Conservation (phyloP, 2,113 vertebrate genomes). For the Heterotilapia buettikoferi region DNA sequence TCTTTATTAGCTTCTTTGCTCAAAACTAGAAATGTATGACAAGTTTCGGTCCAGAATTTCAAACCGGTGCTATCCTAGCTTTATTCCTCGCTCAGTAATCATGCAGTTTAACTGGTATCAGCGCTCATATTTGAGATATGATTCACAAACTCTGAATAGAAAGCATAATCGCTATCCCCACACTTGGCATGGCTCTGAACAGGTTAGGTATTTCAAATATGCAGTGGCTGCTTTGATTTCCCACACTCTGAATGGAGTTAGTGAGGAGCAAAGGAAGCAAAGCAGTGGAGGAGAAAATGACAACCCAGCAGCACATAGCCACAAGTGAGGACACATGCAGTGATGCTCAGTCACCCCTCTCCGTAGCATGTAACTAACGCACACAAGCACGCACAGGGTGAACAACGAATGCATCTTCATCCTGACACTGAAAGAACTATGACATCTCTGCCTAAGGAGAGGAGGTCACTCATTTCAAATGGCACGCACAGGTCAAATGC, state of each 20-base stretch:
- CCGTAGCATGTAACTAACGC: background rate
- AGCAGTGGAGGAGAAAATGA: conserved; percentile 40
- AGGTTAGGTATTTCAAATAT: conserved; percentile 37
- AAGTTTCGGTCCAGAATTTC: background rate
- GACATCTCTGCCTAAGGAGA: background rate
- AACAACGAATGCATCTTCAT: background rate
- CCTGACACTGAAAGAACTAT: background rate
- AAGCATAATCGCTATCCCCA: background rate
- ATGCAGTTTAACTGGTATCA: background rate
- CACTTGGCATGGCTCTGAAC: background rate
- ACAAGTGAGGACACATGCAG: background rate
- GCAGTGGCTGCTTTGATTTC: conserved; percentile 7
- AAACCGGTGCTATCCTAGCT: background rate
- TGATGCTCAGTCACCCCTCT: background rate
- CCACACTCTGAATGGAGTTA: conserved; percentile 39
- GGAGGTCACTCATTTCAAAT: background rate
- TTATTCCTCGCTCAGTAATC: background rate
- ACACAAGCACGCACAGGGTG: background rate
- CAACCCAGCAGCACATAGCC: conserved; percentile 4
- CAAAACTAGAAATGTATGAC: background rate
- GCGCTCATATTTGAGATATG: background rate
- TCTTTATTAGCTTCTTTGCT: background rate
- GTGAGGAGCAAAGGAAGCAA: conserved; percentile 22
- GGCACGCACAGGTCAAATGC: background rate
- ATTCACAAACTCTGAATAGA: background rate